Conservation (phyloP, 2,888 invertebrate genomes). For the Branchipolynoe longqiensis region DNA sequence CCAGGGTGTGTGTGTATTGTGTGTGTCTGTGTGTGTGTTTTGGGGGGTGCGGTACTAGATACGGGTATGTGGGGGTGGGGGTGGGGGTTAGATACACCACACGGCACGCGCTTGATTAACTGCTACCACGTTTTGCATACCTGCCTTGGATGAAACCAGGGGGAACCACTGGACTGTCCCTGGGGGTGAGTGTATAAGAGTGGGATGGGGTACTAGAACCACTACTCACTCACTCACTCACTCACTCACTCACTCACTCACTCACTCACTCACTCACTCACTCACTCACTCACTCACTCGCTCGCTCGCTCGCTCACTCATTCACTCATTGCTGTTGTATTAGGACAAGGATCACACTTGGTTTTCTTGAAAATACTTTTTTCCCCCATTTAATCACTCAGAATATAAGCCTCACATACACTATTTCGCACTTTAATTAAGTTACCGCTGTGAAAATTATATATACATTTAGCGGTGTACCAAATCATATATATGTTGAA, state of each 20-base stretch:
- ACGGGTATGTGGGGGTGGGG: too few species aligned
- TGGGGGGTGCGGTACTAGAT: background rate
- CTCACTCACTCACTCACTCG: too few species aligned
- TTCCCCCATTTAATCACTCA: background rate
- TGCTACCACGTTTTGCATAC: slow-evolving; percentile 46
- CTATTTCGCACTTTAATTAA: background rate
- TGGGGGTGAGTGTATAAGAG: background rate
- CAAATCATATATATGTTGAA: background rate
- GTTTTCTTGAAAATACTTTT: background rate
- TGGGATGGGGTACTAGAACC: background rate
- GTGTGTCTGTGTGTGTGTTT: background rate
- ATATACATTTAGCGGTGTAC: too few species aligned
- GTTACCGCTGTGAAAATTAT: too few species aligned
- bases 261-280: too few species aligned
- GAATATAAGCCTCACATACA: background rate
- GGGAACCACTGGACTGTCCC: slow-evolving; percentile 13
- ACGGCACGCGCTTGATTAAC: too few species aligned
- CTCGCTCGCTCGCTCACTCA: too few species aligned
- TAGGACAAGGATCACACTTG: too few species aligned
- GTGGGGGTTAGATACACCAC: too few species aligned
- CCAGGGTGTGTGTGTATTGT: background rate
- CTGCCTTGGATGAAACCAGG: slow-evolving; percentile 18
- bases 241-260: background rate
- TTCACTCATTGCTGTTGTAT: too few species aligned
- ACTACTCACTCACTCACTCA: background rate